Evolutionary conservation across 2,797 vertebrate genomes (phyloP), one percentile per base, ranked within the genome.

Genomic region (Passerculus sandwichensis): DNA sequence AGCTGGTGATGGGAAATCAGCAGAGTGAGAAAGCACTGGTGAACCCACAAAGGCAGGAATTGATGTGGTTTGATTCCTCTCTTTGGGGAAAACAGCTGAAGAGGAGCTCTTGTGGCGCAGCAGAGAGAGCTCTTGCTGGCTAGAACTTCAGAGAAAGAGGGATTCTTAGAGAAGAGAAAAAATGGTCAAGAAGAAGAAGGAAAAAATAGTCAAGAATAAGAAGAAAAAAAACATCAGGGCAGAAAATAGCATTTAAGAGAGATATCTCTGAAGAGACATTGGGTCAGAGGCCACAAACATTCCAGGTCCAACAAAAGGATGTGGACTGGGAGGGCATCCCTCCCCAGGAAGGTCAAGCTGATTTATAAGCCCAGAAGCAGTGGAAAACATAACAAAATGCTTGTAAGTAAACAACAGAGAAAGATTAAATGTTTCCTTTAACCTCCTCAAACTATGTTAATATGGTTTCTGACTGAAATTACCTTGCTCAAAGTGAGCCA

Each of bases 381-480:
- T 5, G 3, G 32, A 60, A 71, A 73, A 56, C 9, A 9, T 27
- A 61, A 60, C 6, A 65, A 83, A 92, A 66, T 47, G 1, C 19
- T 85, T 80, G 32, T 30, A 85, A 81, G 51, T 76, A 81, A 95
- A 80, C 21, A 67, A 45, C 6, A 67, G n/a, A 57, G 34, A 73
- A 83, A 47, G 47, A 92, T 60, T 85, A 83, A 90, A 83, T 40
- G 15, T 65, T 95, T 85, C 54, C 50, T 78, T 73, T 83, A 83
- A 87, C 85, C 22, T 78, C 38, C 47, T 79, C 60, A 57, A 86
- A 86, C 18, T 44, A 53, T 9, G 18, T 92, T 42, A 57, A 79
- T 34, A 21, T n/a, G 61, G 50, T n/a, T 64, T 40, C 44, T 88
- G 54, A 45, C 30, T 77, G 30, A 80, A 90, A 78, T 84, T 34